Conservation (phyloP, 2,888 invertebrate genomes). For the Dicranocentrus wangi region DNA sequence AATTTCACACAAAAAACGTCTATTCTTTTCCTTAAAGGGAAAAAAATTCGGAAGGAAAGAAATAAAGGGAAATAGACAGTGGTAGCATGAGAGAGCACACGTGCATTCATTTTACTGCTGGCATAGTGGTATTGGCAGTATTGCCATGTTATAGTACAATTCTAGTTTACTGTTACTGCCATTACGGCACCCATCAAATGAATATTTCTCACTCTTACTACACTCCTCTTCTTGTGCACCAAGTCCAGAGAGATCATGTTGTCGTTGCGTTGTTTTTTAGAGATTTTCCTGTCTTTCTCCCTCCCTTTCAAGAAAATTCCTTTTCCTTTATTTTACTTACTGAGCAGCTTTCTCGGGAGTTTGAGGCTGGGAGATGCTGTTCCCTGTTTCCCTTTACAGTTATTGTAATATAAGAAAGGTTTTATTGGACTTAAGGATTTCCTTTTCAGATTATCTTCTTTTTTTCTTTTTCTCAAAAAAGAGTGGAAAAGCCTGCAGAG, state of each 20-base stretch:
- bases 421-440: constrained; percentile 33
- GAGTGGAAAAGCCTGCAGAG: no score
- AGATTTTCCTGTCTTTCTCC: constrained; percentile 11
- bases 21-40: no score
- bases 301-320: background rate
- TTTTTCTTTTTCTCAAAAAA: background rate
- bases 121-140: background rate
- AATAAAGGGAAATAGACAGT: background rate
- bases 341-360: no score
- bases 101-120: background rate
- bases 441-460: constrained; percentile 18
- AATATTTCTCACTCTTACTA: constrained; percentile 29
- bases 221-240: constrained; percentile 1
- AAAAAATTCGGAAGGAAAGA: no score
- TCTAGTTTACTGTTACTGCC: constrained; percentile 34
- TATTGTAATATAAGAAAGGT: constrained; percentile 16
- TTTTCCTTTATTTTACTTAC: background rate
- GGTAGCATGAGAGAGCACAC: background rate
- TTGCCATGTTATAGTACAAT: constrained; percentile 17
- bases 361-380: background rate
- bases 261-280: constrained; percentile 30
- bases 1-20: background rate
- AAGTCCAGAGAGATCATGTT: constrained; percentile 18
- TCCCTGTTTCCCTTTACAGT: constrained; percentile 3
- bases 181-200: constrained; percentile 37